phyloP scores from a whole-genome alignment of 2,113 vertebrate species.

The Anser cygnoides region DNA sequence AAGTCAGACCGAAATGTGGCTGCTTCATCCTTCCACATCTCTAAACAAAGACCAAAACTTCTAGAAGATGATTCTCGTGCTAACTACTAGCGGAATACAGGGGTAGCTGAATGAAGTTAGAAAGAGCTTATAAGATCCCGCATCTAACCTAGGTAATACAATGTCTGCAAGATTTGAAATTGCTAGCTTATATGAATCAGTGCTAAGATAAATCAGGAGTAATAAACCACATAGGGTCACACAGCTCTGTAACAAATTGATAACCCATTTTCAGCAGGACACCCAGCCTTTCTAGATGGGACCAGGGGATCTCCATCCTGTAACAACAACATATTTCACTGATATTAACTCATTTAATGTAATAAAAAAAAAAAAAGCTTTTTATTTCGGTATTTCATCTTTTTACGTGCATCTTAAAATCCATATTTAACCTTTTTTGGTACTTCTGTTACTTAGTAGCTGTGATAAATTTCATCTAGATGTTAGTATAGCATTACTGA shows the following conservation, averaged over 20 bases:
- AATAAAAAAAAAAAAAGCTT: neutral
- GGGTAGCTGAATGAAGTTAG: neutral
- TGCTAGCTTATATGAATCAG: neutral
- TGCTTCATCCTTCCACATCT: neutral
- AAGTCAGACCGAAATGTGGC: neutral
- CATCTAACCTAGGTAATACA: neutral
- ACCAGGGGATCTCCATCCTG: neutral
- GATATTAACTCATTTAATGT: neutral
- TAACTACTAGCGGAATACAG: neutral
- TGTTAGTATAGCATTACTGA: neutral
- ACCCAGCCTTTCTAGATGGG: neutral
- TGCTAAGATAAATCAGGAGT: neutral
- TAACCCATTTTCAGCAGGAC: neutral
- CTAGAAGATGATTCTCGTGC: neutral
- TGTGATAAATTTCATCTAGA: neutral
- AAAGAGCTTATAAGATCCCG: neutral
- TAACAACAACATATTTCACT: neutral
- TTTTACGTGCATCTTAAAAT: neutral
- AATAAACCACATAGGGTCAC: neutral
- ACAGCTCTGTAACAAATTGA: neutral
- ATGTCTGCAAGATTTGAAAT: neutral
- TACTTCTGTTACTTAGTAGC: neutral
- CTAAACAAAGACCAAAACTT: neutral
- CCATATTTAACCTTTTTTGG: neutral
- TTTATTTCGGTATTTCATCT: neutral